Base-by-base conservation (phyloP, 1,140 invertebrate genomes). In the Lasioglossum albipes region DNA sequence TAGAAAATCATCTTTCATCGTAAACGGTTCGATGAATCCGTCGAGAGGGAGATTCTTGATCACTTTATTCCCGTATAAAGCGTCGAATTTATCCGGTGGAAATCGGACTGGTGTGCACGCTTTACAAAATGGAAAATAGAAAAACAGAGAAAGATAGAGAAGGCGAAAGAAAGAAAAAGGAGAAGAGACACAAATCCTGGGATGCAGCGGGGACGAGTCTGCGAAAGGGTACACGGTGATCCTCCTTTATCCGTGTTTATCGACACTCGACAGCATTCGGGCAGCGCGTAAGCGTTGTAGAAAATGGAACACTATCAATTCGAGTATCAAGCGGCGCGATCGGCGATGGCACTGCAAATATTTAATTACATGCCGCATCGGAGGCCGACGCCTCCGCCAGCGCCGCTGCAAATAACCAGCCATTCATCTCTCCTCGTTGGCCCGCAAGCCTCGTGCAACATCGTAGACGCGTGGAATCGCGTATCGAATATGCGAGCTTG, bases 221-320 rank as follows among this genome's bases (percentile, higher is more conserved):
- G 36, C n/a, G 22, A 41, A 70, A 86, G 72, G 59, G 31, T 85
- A 49, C 57, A 31, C 59, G 71, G 16, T 45, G 82, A 84, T 81
- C 57, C 77, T 57, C 27, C 66, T 54, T 20, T 49, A 70, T 64
- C 64, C 54, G 73, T 77, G 75, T 86, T 85, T 83, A 83, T 80
- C 80, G 72, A 57, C 52, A 57, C 16, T 22, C 69, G 52, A 61
- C 41, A 82, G 57, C 57, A 49, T 61, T 54, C 59, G 59, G 59
- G 71, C 69, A 68, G 18, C 57, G 67, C 20, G 71, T 74, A 68
- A 74, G 49, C 74, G 57, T 78, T 27, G 71, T 64, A 75, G 54
- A 67, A 84, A 87, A 87, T 69, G 64, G 71, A 77, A 80, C 79
- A 82, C 79, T 87, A 87, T 87, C 83, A 87, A 87, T 84, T 87